Evolutionary conservation across 2,888 invertebrate species (phyloP).

Genomic region (Synergus itoensis): DNA sequence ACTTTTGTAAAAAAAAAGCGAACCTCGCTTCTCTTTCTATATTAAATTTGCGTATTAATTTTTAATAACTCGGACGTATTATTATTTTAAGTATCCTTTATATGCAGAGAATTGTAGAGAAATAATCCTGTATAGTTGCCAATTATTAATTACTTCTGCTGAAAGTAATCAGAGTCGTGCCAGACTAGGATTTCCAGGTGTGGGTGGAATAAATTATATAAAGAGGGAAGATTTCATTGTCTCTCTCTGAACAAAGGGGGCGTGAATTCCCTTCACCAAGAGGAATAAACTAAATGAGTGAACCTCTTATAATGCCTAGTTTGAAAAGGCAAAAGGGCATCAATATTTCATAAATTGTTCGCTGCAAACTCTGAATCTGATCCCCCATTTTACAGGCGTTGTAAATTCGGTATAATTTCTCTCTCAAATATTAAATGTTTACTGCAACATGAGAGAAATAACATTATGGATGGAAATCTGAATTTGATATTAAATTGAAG

Average conservation of each 20-base stretch:
- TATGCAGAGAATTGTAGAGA: background rate
- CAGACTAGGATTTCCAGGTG: background rate
- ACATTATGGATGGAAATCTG: too few relatives aligned
- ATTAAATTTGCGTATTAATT: too few relatives aligned
- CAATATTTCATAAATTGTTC: background rate
- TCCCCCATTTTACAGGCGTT: background rate
- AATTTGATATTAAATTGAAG: too few relatives aligned
- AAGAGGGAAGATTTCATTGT: constrained; percentile 1
- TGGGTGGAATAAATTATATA: background rate
- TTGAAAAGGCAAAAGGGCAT: background rate
- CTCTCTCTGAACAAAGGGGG: constrained; percentile 5
- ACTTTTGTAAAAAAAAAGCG: constrained; percentile 4
- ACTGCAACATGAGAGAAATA: too few relatives aligned
- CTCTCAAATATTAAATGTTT: too few relatives aligned
- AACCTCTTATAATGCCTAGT: background rate
- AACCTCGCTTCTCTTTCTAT: background rate
- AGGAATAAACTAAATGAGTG: background rate
- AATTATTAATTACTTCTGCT: background rate
- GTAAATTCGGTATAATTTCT: too few relatives aligned
- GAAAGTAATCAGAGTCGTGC: background rate
- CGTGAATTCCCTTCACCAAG: background rate
- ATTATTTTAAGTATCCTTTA: background rate
- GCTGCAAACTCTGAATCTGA: background rate
- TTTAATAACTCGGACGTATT: background rate
- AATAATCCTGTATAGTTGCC: background rate